These are phyloP conservation scores for Mycetomoellerius zeteki DNA, from an alignment of 1,140 invertebrate species.

Conservation along the genomic window DNA sequence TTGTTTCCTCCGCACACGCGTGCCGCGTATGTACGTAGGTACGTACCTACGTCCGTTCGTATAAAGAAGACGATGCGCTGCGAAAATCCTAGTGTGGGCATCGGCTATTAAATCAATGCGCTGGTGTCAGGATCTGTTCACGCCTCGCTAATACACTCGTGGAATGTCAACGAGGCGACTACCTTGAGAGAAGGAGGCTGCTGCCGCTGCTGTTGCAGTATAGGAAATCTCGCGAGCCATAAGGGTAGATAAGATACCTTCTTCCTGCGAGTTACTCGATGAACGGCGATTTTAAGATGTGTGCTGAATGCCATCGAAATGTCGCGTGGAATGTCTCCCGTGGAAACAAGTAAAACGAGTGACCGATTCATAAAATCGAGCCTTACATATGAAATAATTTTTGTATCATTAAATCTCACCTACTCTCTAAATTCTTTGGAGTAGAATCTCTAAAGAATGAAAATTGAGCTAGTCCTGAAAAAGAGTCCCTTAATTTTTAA, in stretches of 20 bases:
- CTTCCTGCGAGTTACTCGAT: not conserved
- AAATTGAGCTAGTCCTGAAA: too few relatives aligned
- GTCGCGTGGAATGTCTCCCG: not conserved
- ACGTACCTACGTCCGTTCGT: slow-evolving; percentile 76
- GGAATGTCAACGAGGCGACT: slow-evolving; percentile 76
- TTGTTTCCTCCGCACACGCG: slow-evolving; percentile 86
- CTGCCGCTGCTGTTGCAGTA: not conserved
- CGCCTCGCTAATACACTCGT: slow-evolving; percentile 83
- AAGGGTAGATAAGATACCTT: slow-evolving; percentile 18
- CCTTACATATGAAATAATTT: not conserved
- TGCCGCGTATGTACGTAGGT: slow-evolving; percentile 79
- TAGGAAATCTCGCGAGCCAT: slow-evolving; percentile 37
- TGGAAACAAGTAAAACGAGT: not conserved
- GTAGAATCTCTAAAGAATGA: too few relatives aligned
- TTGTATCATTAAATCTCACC: not conserved
- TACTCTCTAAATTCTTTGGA: not conserved
- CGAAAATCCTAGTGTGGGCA: slow-evolving; percentile 82
- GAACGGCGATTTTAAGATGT: not conserved
- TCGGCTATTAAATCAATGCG: slow-evolving; percentile 86
- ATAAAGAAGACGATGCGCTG: slow-evolving; percentile 52
- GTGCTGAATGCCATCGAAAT: not conserved
- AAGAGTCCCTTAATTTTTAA: too few relatives aligned
- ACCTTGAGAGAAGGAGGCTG: slow-evolving; percentile 38
- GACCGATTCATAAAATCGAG: not conserved
- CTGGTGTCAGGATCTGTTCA: slow-evolving; percentile 83